phyloP scores from a whole-genome alignment of 2,797 vertebrate species.

The Sitta carolinensis region DNA sequence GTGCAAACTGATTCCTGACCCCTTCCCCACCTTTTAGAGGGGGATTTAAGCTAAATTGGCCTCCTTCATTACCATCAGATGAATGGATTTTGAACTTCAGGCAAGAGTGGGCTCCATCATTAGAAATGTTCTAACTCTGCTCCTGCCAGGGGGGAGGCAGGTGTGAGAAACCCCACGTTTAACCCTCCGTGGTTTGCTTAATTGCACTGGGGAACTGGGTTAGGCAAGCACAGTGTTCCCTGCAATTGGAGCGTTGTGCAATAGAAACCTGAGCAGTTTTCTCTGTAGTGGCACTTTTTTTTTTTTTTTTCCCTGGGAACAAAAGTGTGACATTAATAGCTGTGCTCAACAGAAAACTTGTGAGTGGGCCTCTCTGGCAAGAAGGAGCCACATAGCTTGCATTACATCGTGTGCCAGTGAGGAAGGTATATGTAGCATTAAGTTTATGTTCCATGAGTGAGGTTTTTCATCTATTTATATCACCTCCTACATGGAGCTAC shows the following conservation, averaged over 20 bases:
- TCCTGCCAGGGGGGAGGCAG: slow-evolving; percentile 41
- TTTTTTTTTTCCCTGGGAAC: not conserved
- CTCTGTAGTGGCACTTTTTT: not conserved
- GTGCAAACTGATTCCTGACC: slow-evolving; percentile 14
- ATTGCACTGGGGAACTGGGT: not conserved
- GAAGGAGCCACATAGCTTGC: not conserved
- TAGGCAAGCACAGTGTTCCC: not conserved
- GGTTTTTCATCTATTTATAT: slow-evolving; percentile 39
- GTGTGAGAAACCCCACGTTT: not conserved
- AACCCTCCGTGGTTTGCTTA: not conserved
- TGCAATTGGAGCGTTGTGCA: not conserved
- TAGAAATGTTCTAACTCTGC: not conserved
- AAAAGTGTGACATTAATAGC: slow-evolving; percentile 35
- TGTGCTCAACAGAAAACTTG: slow-evolving; percentile 10
- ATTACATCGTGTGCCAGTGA: not conserved
- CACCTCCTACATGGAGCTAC: slow-evolving; percentile 6
- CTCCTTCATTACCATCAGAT: slow-evolving; percentile 83
- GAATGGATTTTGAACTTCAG: slow-evolving; percentile 64
- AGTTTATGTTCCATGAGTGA: not conserved
- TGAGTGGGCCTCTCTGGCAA: slow-evolving; percentile 40
- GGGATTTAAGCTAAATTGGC: slow-evolving; percentile 76
- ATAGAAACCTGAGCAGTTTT: not conserved
- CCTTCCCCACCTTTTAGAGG: not conserved
- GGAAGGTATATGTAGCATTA: slow-evolving; percentile 30
- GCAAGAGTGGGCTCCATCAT: not conserved